Base-by-base conservation (phyloP, 2,888 invertebrate species). In the Galerucella pusilla region DNA sequence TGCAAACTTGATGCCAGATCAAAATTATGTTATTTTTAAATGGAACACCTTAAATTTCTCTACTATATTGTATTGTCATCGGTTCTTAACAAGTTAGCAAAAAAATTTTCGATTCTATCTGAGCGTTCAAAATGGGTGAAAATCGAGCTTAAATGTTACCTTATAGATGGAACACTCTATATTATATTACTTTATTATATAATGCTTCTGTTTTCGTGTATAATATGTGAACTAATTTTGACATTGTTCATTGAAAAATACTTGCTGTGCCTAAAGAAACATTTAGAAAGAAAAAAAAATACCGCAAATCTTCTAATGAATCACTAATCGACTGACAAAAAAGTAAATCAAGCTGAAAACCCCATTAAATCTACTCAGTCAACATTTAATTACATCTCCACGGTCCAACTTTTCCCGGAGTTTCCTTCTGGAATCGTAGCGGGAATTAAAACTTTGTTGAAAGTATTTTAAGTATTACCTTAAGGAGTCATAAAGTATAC, bases 351-450 rank as follows among this genome's bases (percentile, higher is more conserved):
- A 83, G 80, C 81, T 77, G 81, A 81, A 84, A 84, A 84, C 82
- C 82, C 82, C 80, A 83, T 84, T 83, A 84, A 83, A 82, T 83
- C 83, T 80, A 84, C 83, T 83, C 83, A 84, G 83, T 83, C 83
- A 83, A 84, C 84, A 84, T 84, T 84, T 83, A 84, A 84, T 84
- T 83, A 83, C 82, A 81, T 83, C 80, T 82, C 80, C 79, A 79
- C 82, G 81, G 80, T 74, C 74, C 79, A 75, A 78, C 79, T 78
- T 77, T 81, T 78, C 77, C 78, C 78, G 72, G 81, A 82, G 81
- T 84, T 81, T 81, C 76, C 78, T 63, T 75, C 80, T 78, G 79
- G 81, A 80, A 81, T 76, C 78, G 67, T 75, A 80, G 79, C 79
- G 81, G 80, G 81, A 84, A 84, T 85, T 83, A 84, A 83, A 84